Evolutionary conservation across 2,888 invertebrate genomes (phyloP), one percentile per base, ranked within the genome.

Genomic region (Falcaria lacertinaria): DNA sequence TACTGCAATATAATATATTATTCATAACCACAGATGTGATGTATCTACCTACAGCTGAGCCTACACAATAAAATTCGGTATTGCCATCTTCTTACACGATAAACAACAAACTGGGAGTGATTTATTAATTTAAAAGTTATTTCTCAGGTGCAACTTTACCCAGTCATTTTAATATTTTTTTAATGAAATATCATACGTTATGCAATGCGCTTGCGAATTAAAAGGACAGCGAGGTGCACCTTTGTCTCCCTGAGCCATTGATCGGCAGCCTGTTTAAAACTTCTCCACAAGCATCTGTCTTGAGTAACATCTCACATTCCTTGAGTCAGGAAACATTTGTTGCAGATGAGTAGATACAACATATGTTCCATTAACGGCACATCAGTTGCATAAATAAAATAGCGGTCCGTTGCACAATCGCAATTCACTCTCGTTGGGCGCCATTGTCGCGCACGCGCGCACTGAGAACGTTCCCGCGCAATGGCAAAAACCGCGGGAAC

Each of bases 401-500:
- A 63, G 68, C 58, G 53, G 52, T 51, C 52, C 52, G 74, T 89
- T 88, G 82, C 88, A 84, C 88, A 89, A 88, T 77, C 64, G 54
- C 75, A 79, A 82, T 79, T 86, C 84, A 83, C 86, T 87, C 84
- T 88, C 83, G 77, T 76, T 85, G 80, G 54, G 59, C 63, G 70
- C 83, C 80, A 87, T 88, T 87, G 87, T 86, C 72, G 77, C 80
- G 78, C 84, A 81, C 80, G 85, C 82, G 85, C 76, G 75, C 75
- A 74, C 80, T 88, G 89, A 75, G 89, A 89, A 88, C 74, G 74
- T 89, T 89, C 89, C 87, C 89, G 88, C 88, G 87, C 74, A 76
- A 76, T 56, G 64, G 72, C 81, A 88, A 89, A 89, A 89, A 87
- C 80, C 89, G 88, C 88, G 89, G 87, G 89, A 89, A 86, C 80